phyloP scores from a whole-genome alignment of 1,140 invertebrate genomes.

The Eriosoma lanigerum region DNA sequence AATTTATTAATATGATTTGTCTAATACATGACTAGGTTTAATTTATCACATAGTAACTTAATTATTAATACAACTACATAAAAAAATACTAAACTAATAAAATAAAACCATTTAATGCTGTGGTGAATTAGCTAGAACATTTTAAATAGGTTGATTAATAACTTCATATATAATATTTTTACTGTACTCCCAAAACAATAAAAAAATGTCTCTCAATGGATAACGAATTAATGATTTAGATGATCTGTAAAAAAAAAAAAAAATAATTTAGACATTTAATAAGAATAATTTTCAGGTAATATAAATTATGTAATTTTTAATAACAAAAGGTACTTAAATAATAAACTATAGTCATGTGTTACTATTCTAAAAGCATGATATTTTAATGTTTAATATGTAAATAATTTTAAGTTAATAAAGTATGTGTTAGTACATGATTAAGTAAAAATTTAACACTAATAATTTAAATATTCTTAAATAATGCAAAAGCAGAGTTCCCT shows the following conservation, averaged over 20 bases:
- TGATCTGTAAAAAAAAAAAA: constrained; percentile 36
- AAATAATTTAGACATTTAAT: background rate
- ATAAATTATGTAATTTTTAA: no score
- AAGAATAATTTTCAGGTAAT: no score
- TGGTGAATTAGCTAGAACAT: background rate
- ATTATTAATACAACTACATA: background rate
- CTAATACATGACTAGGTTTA: constrained; percentile 30
- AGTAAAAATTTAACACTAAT: no score
- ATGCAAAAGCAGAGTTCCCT: no score
- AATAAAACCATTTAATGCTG: background rate
- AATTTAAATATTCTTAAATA: no score
- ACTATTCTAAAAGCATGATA: no score
- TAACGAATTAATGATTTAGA: constrained; percentile 39
- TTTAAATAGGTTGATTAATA: constrained; percentile 44
- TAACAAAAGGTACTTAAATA: no score
- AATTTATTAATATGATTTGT: constrained; percentile 26
- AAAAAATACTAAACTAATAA: background rate
- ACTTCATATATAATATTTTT: constrained; percentile 40
- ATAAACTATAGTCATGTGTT: no score
- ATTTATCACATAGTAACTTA: background rate
- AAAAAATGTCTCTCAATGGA: constrained; percentile 34
- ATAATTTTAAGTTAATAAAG: no score
- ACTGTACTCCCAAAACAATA: constrained; percentile 35
- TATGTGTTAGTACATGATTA: no score
- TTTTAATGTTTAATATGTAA: no score